Evolutionary conservation across 1,140 invertebrate genomes (phyloP), one percentile per base, ranked within the genome.

Genomic region (Microvelia longipes): DNA sequence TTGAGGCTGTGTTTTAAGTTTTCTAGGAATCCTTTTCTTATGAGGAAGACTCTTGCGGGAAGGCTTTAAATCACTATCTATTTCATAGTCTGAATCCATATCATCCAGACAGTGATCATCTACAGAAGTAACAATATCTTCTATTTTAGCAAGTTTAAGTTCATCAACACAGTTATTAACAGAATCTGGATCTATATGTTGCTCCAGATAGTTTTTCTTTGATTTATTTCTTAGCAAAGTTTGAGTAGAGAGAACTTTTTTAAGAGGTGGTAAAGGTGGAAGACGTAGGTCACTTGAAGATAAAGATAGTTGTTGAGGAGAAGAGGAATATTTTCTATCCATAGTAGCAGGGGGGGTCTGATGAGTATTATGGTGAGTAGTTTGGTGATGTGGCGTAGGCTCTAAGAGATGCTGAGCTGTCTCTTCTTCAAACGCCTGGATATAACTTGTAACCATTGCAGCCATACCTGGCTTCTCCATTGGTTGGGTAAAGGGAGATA

Each of bases 11-110:
- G 83, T 82, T 74, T 85, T 85, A 28, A 86, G 75, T 73, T 86
- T 86, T 67, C 81, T 80, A 0, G 85, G 85, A 73, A 87, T 86
- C 71, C 85, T 77, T 77, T 87, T 87, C 75, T 88, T 88, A 74
- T 87, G 86, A 1, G 86, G 86, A 28, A 88, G 80, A 75, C 83
- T 86, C 76, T 84, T 86, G 73, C 82, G 83, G 5, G 77, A 81
- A 76, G 75, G 79, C 67, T 76, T 74, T 2, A 75, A 50, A 29
- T 75, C 72, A 70, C 62, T 73, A 63, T 75, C 76, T 2, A 68
- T 69, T 61, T 77, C 76, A 70, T 75, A 75, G 65, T 77, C 76
- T 2, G 75, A 76, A 67, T 76, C 77, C 1, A 62, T 50, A 29
- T 73, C 73, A 26, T 71, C 73, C 5, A 29, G 50, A n/a, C 60